phyloP scores from a whole-genome alignment of 2,888 invertebrate species.

The Ectropis crepuscularia region DNA sequence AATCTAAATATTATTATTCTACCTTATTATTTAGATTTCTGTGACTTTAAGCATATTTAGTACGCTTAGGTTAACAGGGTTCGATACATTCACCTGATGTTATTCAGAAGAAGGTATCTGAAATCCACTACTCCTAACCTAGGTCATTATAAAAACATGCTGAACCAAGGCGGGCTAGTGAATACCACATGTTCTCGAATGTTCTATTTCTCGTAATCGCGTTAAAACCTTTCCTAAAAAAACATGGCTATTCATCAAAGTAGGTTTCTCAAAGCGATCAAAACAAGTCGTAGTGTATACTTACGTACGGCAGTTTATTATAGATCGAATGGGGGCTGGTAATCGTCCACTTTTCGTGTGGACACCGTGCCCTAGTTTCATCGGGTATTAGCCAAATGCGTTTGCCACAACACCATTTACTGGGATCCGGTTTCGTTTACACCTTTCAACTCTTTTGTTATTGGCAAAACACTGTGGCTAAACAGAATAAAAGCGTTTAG shows the following conservation, averaged over 20 bases:
- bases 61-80: too few relatives aligned
- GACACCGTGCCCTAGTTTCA: constrained; percentile 26
- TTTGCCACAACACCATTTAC: constrained; percentile 35
- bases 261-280: background rate
- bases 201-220: too few relatives aligned
- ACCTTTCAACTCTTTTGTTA: constrained; percentile 17
- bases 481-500: background rate
- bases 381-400: constrained; percentile 24
- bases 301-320: constrained; percentile 20
- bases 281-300: background rate
- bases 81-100: too few relatives aligned
- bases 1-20: too few relatives aligned
- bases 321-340: constrained; percentile 18
- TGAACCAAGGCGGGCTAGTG: too few relatives aligned
- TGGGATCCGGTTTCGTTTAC: constrained; percentile 29
- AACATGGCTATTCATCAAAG: background rate
- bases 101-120: background rate
- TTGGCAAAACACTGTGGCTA: background rate
- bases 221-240: too few relatives aligned
- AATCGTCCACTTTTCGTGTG: constrained; percentile 23
- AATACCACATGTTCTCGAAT: too few relatives aligned
- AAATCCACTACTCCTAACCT: background rate
- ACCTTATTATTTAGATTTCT: too few relatives aligned
- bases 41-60: too few relatives aligned
- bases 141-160: background rate